Conservation (phyloP, 2,797 vertebrate genomes). For the Taeniopygia guttata region DNA sequence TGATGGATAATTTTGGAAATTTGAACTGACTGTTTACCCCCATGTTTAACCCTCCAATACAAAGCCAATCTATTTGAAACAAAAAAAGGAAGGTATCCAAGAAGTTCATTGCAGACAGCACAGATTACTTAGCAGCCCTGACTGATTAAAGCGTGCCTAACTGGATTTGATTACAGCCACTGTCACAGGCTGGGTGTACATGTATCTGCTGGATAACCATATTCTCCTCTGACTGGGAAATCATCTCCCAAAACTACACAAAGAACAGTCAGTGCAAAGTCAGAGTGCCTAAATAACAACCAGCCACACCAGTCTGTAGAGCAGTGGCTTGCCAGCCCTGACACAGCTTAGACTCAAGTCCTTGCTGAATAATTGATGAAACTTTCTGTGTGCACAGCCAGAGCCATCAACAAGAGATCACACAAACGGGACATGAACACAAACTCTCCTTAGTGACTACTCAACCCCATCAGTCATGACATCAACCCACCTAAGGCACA, state of each 20-base stretch:
- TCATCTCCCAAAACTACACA: background rate
- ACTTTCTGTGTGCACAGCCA: background rate
- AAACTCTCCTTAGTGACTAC: background rate
- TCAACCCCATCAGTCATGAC: background rate
- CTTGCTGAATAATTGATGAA: slow-evolving; percentile 36
- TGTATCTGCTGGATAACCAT: background rate
- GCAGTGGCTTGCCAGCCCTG: background rate
- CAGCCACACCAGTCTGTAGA: background rate
- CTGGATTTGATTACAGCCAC: background rate
- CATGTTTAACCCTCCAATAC: background rate
- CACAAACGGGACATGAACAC: background rate
- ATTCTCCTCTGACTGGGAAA: background rate
- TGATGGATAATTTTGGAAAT: background rate
- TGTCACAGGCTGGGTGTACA: background rate
- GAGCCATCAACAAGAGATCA: background rate
- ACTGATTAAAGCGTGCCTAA: background rate
- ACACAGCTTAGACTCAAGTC: background rate
- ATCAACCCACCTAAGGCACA: background rate
- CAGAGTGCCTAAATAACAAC: background rate
- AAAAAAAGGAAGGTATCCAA: background rate
- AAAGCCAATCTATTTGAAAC: background rate
- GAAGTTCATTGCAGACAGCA: background rate
- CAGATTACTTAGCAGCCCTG: background rate
- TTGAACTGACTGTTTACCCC: background rate
- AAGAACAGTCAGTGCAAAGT: background rate